phyloP scores from a whole-genome alignment of 2,113 vertebrate species.

The Progne subis region DNA sequence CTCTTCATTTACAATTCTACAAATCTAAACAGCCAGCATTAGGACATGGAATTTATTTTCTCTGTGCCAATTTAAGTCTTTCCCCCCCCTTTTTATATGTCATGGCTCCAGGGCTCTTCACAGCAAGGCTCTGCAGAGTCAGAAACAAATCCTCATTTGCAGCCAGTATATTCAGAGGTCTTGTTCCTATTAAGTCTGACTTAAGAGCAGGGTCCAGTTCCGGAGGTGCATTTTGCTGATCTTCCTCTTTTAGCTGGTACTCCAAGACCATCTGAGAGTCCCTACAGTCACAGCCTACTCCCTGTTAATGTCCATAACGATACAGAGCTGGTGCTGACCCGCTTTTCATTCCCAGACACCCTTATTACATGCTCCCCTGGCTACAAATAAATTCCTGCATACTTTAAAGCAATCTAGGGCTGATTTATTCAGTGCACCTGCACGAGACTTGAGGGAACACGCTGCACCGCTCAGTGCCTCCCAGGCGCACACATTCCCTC shows the following conservation, averaged over 20 bases:
- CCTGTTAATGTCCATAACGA: not conserved
- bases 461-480: not conserved
- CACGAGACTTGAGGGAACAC: constrained; percentile 2
- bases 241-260: not conserved
- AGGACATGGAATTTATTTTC: constrained; percentile 41
- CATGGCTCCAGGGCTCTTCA: constrained; percentile 27
- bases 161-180: not conserved
- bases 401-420: constrained; percentile 16
- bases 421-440: constrained; percentile 63
- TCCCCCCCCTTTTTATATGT: not conserved
- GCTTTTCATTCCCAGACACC: not conserved
- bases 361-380: not conserved
- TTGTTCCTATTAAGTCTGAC: not conserved
- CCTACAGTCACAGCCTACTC: not conserved
- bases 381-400: constrained; percentile 13
- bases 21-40: constrained; percentile 28
- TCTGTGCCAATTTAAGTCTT: not conserved
- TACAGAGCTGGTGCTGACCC: not conserved
- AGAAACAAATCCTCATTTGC: not conserved
- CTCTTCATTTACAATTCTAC: not conserved
- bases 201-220: not conserved
- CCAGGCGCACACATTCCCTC: not conserved
- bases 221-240: not conserved
- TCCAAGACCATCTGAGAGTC: not conserved
- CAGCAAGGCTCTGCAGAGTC: not conserved